Percentiles rank a stretch among this genome's conserved stretches.
phyloP scores from a whole-genome alignment of 2,797 vertebrate species.

The Phataginus tricuspis region DNA sequence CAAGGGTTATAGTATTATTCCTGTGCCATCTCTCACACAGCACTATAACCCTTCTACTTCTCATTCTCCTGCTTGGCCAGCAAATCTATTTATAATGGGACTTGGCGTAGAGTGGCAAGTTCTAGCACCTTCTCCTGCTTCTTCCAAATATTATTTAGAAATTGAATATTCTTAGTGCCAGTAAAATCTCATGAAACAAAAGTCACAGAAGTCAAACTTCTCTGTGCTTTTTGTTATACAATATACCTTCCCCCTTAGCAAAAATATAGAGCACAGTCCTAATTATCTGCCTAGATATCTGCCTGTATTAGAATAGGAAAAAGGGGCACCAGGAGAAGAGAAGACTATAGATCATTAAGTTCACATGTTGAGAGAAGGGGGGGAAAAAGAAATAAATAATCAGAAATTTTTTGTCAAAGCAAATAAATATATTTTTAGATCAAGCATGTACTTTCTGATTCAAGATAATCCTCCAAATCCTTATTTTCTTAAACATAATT shows the following conservation, averaged over 20 bases:
- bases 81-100: background rate
- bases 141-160: background rate
- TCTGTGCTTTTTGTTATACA: background rate
- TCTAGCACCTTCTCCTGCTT: background rate
- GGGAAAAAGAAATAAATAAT: background rate
- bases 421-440: background rate
- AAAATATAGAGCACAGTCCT: background rate
- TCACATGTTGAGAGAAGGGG: background rate
- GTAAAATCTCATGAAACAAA: background rate
- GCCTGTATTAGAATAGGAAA: background rate
- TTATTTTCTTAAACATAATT: background rate
- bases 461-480: background rate
- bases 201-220: background rate
- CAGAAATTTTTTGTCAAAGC: background rate
- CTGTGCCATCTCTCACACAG: background rate
- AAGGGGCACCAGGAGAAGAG: background rate
- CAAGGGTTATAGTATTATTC: background rate
- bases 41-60: background rate
- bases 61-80: rapidly evolving
- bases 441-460: background rate
- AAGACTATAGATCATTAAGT: background rate
- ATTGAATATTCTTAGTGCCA: background rate
- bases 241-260: background rate
- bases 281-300: background rate
- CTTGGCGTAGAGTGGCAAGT: background rate